Evolutionary conservation across 2,888 invertebrate species (phyloP).

Genomic region (Trissolcus japonicus): DNA sequence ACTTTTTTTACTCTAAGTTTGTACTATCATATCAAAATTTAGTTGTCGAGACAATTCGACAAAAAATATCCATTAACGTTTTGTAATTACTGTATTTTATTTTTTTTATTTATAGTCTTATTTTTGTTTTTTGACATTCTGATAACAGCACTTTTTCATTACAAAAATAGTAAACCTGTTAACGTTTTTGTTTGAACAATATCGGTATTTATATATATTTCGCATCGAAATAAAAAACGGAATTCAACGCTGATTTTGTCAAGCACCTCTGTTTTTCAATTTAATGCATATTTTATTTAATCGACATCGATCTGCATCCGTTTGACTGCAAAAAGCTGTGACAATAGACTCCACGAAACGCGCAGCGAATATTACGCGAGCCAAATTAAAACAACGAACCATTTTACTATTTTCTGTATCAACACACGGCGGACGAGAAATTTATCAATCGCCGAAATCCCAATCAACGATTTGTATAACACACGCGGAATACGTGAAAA

Average conservation of each 20-base stretch:
- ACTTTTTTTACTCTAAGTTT: constrained; percentile 36
- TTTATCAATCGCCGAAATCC: constrained; percentile 52
- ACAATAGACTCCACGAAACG: constrained; percentile 50
- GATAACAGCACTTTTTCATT: neutral
- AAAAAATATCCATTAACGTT: too few relatives aligned
- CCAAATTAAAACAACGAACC: constrained; percentile 50
- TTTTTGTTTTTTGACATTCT: too few relatives aligned
- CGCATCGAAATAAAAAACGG: constrained; percentile 26
- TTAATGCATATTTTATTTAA: constrained; percentile 58
- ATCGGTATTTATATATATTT: constrained; percentile 30
- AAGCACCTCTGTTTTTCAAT: constrained; percentile 52
- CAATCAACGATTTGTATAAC: constrained; percentile 56
- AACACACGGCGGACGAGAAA: constrained; percentile 21
- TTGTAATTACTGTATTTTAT: too few relatives aligned
- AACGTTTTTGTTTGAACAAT: constrained; percentile 35
- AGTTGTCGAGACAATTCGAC: too few relatives aligned
- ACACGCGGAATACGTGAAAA: constrained; percentile 49
- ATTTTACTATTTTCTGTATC: constrained; percentile 44
- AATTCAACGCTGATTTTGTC: constrained; percentile 47
- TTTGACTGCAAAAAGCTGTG: constrained; percentile 55
- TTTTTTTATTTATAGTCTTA: too few relatives aligned
- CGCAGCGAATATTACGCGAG: constrained; percentile 48
- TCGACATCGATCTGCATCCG: constrained; percentile 58
- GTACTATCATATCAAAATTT: neutral
- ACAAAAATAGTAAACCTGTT: constrained; percentile 18